Evolutionary conservation across 1,140 invertebrate genomes (phyloP), one percentile per base, ranked within the genome.

Genomic region (Nebria ingens): DNA sequence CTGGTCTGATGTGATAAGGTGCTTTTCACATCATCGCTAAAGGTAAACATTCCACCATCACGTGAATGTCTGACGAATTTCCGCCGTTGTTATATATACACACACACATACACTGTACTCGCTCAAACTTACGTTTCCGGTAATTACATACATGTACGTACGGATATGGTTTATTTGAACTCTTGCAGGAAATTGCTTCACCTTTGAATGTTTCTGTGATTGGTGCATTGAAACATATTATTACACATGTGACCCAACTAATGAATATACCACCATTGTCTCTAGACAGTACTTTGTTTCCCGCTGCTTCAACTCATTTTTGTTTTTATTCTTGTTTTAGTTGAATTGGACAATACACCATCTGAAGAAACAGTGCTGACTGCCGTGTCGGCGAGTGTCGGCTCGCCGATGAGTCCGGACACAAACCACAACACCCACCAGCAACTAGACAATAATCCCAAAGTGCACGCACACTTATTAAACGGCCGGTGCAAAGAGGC

Each of bases 331-430:
- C 23, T 54, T 42, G 34, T 1, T n/a, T 60, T 60, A 60, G 61
- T 62, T 22, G 60, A 59, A 25, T 29, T 62, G 50, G 57, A 60
- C 6, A 15, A 40, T 55, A 20, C 56, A 21, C 2, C 38, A 4
- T 2, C 20, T 21, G 56, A 54, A 21, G 49, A 60, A 23, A 56
- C 57, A 20, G 54, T 63, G 23, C 34, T 60, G 42, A 61, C 63
- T 12, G 58, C 59, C 23, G 54, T 59, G n/a, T 56, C 58, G 4
- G 56, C 59, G 15, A 59, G 42, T 49, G 22, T 58, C 52, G 38
- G 55, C 51, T 51, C 54, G 49, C 56, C 63, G 49, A 64, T 64
- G 62, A 65, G 63, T 61, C 62, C 66, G 4, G 66, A 68, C 56
- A 60, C 53, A 22, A 64, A 64, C 59, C 64, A 66, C 62, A 68